These are phyloP conservation scores for Melanchra persicariae DNA, from an alignment of 2,888 invertebrate species.

Conservation along the genomic window DNA sequence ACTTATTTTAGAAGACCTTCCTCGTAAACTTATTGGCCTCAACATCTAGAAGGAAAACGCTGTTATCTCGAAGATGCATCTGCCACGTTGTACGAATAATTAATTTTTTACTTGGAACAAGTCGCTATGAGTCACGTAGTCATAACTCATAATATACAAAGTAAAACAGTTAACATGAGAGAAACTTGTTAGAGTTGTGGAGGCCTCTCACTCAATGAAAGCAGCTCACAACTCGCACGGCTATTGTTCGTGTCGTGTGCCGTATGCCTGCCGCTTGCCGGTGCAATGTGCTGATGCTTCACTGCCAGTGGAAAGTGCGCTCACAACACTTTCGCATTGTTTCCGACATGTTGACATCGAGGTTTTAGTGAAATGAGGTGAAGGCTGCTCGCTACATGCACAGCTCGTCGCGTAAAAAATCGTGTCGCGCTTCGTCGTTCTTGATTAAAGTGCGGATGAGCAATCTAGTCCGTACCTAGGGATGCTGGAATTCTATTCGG, in stretches of 20 bases:
- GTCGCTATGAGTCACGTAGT: slow-evolving; percentile 21
- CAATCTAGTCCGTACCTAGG: background rate
- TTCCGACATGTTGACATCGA: slow-evolving; percentile 34
- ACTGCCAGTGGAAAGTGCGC: slow-evolving; percentile 59
- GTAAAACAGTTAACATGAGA: slow-evolving; percentile 53
- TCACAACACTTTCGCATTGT: slow-evolving; percentile 54
- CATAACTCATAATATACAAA: slow-evolving; percentile 19
- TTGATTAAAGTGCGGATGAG: background rate
- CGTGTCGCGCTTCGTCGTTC: background rate
- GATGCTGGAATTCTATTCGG: background rate
- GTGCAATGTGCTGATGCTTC: slow-evolving; percentile 38
- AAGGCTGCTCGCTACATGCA: slow-evolving; percentile 26
- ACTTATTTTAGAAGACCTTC: slow-evolving; percentile 19
- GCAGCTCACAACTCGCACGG: slow-evolving; percentile 63
- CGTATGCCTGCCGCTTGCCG: slow-evolving; percentile 40
- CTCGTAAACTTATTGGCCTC: background rate
- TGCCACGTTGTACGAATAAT: background rate
- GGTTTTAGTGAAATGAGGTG: slow-evolving; percentile 47
- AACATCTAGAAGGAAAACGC: slow-evolving; percentile 19
- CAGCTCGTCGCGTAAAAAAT: background rate
- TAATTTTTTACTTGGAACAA: slow-evolving; percentile 2
- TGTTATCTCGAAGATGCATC: slow-evolving; percentile 13
- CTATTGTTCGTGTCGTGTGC: slow-evolving; percentile 64
- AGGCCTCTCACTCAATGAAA: slow-evolving; percentile 72
- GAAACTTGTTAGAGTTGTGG: slow-evolving; percentile 65